Evolutionary conservation across 2,888 invertebrate species (phyloP), one percentile per base, ranked within the genome.

Genomic region (Microplitis deprimator): DNA sequence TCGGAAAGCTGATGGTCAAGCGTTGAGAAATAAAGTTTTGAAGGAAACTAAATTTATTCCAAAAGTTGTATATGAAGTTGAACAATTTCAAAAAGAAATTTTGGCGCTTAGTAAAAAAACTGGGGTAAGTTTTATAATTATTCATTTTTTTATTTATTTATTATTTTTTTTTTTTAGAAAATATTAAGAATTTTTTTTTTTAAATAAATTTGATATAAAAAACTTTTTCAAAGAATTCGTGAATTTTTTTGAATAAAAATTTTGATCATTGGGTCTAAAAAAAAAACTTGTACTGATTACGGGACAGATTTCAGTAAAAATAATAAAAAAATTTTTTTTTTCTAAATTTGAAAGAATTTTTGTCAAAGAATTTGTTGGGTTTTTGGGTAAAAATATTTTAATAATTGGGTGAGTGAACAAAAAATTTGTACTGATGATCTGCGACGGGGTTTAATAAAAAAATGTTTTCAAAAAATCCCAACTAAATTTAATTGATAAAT

Each of bases 41-140:
- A 91, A 91, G 50, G 93, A 94, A 86, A 93, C 93, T 0, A 92
- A 92, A 82, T 90, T 92, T 20, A 93, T 94, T 82, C 94, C 94
- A 7, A 91, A 92, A 69, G 91, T 94, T 0, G 92, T 94, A 73
- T 91, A 92, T 68, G 93, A 93, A 84, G 92, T 93, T 1, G 94
- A 94, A 86, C 92, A 92, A 83, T 94, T 94, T 85, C 91, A 91
- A 82, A 93, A 92, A 82, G 91, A 91, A 73, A 91, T 94, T 60
- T 91, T 92, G 79, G 83, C 92, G 77, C 90, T 94, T n/a, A 91
- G 92, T 0, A 92, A 91, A 74, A 93, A 92, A 82, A 92, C 92
- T 1, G 92, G 92, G 87, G 92, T 93, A 70, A 90, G 84, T 82
- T 77, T 29, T 29, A 29, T 29, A 4, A 29, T 29, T 3, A 29